Evolutionary conservation across 2,888 invertebrate genomes (phyloP).

Genomic region (Stenodera caucasica): DNA sequence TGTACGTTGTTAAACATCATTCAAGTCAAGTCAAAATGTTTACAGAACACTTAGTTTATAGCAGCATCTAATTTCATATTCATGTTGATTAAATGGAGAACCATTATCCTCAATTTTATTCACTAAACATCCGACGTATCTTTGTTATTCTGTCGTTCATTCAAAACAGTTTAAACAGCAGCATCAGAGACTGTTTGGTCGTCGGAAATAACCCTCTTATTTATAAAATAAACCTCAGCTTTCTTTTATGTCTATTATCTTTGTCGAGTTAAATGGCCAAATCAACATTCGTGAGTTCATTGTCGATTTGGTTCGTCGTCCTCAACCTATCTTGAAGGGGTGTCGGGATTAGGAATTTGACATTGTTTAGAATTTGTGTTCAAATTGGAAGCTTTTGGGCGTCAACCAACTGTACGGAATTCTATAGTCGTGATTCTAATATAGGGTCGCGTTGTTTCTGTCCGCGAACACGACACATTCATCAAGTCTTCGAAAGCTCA

Average conservation of each 20-base stretch:
- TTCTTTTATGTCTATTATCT: constrained; percentile 21
- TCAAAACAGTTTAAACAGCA: not conserved
- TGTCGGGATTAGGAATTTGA: constrained; percentile 18
- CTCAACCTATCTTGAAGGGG: constrained; percentile 11
- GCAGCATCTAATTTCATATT: constrained; percentile 1
- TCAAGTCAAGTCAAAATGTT: not conserved
- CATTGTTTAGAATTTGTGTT: constrained; percentile 17
- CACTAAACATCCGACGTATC: too few species aligned
- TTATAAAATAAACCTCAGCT: constrained; percentile 20
- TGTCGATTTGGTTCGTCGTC: constrained; percentile 19
- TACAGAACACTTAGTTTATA: not conserved
- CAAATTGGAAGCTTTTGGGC: constrained; percentile 19
- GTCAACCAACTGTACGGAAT: constrained; percentile 17
- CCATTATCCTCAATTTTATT: not conserved
- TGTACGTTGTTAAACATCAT: not conserved
- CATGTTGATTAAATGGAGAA: not conserved
- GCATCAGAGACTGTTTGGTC: not conserved
- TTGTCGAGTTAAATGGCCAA: constrained; percentile 19
- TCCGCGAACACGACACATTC: constrained; percentile 24
- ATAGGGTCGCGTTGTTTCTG: not conserved
- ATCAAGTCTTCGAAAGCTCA: constrained; percentile 14
- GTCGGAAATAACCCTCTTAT: not conserved
- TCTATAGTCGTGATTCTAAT: not conserved
- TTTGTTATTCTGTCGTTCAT: not conserved
- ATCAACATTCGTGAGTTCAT: constrained; percentile 15